Evolutionary conservation across 2,113 vertebrate genomes (phyloP), one percentile per base, ranked within the genome.

Genomic region (Carassius carassius): DNA sequence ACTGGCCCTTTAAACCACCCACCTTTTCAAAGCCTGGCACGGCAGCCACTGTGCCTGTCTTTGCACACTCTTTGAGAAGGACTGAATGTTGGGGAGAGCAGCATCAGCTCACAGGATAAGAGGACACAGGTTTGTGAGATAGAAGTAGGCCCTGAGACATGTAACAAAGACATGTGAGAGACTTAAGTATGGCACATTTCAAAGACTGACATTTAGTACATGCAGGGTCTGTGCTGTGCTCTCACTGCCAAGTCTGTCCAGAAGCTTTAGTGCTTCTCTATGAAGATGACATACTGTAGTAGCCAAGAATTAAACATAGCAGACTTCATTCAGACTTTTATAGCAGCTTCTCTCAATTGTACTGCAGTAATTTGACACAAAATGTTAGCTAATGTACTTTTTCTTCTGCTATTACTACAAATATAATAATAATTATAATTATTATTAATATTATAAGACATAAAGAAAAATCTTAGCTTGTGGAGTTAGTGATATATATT

Each of bases 151-250:
- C 25, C 16, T 54, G 47, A 76, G 44, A 75, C n/a, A 16, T 25
- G n/a, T 17, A 25, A 74, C 44, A 75, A 49, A 51, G 47, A 75
- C 73, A 75, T 75, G 8, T 29, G 47, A 51, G 8, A 76, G 44
- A 72, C 69, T 72, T 44, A 17, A 41, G 35, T 17, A 67, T 32
- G 65, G 16, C 6, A 9, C 7, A n/a, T 58, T 78, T 78, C 75
- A 78, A 58, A 78, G 75, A 77, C 16, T 78, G 75, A 58, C 54
- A 51, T 78, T 78, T 19, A 37, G 19, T 35, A 60, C 51, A 60
- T 32, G 13, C 19, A 58, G 29, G 51, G 16, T 54, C 23, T 76
- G 74, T 54, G 74, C 49, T 72, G 69, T 72, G 69, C 10, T 75
- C 73, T 75, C 23, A 51, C 73, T 0, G 14, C 47, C 14, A 2